These are phyloP conservation scores for Phaethornis superciliosus DNA, from an alignment of 2,113 vertebrate genomes.

Conservation along the genomic window DNA sequence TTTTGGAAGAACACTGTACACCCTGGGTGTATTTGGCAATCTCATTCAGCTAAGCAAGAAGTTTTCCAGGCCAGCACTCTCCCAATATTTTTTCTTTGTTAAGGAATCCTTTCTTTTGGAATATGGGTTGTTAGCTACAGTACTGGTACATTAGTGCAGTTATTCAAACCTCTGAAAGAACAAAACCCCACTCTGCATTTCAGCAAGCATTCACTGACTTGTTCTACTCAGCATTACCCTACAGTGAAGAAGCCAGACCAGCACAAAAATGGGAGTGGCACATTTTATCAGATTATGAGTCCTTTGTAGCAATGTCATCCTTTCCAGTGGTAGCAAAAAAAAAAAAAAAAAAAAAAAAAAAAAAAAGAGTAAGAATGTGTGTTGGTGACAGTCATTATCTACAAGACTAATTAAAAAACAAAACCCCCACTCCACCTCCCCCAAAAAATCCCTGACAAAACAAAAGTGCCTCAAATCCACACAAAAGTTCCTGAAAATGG, in stretches of 20 bases:
- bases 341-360: neutral
- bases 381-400: neutral
- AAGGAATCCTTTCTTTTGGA: neutral
- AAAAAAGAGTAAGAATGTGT: neutral
- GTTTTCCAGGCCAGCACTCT: neutral
- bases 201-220: neutral
- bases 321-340: neutral
- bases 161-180: neutral
- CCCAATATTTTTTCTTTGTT: neutral
- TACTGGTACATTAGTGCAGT: neutral
- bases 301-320: slow-evolving; percentile 15
- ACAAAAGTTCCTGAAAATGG: neutral
- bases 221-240: neutral
- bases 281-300: neutral
- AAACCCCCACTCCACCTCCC: too few relatives aligned
- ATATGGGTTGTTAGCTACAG: neutral
- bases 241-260: neutral
- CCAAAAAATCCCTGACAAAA: neutral
- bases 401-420: neutral
- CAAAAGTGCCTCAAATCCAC: neutral
- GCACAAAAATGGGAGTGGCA: slow-evolving; percentile 58
- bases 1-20: neutral
- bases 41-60: neutral
- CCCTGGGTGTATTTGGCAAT: neutral
- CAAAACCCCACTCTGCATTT: neutral